A percentile compares a stretch with the other conserved stretches of the same genome.
Evolutionary conservation across 1,140 invertebrate genomes (phyloP).

Genomic region (Oscheius sp.): DNA sequence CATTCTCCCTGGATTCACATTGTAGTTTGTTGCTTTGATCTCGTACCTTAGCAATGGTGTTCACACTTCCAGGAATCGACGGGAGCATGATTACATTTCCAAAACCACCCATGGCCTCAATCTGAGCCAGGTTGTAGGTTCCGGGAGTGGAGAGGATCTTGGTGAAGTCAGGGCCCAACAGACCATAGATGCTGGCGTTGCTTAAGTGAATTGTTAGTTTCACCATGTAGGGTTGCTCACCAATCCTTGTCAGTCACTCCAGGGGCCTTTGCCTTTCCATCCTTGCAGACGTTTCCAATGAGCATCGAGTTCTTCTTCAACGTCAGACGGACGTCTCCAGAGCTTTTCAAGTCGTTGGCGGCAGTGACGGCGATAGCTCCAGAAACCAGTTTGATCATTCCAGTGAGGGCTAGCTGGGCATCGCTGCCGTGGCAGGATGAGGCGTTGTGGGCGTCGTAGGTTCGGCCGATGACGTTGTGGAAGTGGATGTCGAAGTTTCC

Average conservation of each 20-base stretch:
- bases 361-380: slow-evolving; percentile 1
- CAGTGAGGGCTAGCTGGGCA: neutral
- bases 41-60: neutral
- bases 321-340: neutral
- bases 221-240: neutral
- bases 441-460: slow-evolving; percentile 1
- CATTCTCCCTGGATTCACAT: neutral
- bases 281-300: slow-evolving; percentile 13
- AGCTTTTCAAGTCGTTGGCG: neutral
- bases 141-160: slow-evolving; percentile 10
- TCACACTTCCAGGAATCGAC: neutral
- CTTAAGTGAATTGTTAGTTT: neutral
- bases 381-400: slow-evolving; percentile 7
- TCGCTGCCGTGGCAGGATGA: slow-evolving; percentile 1
- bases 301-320: slow-evolving; percentile 12
- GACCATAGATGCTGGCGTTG: neutral
- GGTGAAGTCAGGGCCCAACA: slow-evolving; percentile 6
- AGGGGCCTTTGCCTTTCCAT: slow-evolving; percentile 6
- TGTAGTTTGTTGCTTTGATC: neutral
- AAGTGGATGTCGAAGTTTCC: slow-evolving; percentile 16
- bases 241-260: slow-evolving; percentile 11
- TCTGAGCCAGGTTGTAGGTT: slow-evolving; percentile 2
- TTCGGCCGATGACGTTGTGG: neutral
- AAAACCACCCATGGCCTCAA: slow-evolving; percentile 10
- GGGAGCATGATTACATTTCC: neutral